Evolutionary conservation across 2,797 vertebrate species (phyloP), one percentile per base, ranked within the genome.

Genomic region (Eupleurogrammus muticus): DNA sequence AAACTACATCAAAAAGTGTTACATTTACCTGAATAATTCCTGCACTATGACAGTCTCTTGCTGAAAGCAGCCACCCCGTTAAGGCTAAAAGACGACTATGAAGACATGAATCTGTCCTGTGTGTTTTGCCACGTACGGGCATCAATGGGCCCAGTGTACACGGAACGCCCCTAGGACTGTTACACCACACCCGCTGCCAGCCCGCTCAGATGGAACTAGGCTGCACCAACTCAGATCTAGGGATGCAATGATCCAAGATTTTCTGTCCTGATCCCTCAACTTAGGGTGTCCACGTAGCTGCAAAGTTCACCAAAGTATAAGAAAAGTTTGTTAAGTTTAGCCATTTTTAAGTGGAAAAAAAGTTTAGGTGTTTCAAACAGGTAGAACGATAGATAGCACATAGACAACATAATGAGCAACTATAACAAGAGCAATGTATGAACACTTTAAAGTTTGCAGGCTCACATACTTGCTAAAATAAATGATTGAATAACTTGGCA

Each of bases 121-220:
- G 63, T 77, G 32, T 23, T 47, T 42, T 9, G 35, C 38, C 4
- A 50, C 28, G 34, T 32, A 1, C 48, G 69, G 38, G 69, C 53
- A 82, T 90, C 58, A 90, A 89, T 87, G 71, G 75, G 21, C 24
- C 67, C 42, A 74, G 73, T 90, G 83, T 87, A 9, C 11, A 23
- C 17, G 1, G 6, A 32, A 47, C 14, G 59, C 54, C 20, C 35
- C 60, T 42, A 4, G 46, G 75, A 54, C 40, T 46, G 36, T 5
- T 16, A 9, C 66, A 54, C 59, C 75, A 54, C 76, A 61, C 66
- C 77, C 63, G 52, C 77, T 60, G 52, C 17, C 24, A 8, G 47
- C 50, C n/a, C 1, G n/a, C 21, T 47, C 40, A 68, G 46, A 24
- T 42, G n/a, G 0, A 61, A 35, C 34, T 48, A 24, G 10, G 23